These are phyloP conservation scores for Planiliza haematocheilus DNA, from an alignment of 2,113 vertebrate genomes.

Conservation along the genomic window DNA sequence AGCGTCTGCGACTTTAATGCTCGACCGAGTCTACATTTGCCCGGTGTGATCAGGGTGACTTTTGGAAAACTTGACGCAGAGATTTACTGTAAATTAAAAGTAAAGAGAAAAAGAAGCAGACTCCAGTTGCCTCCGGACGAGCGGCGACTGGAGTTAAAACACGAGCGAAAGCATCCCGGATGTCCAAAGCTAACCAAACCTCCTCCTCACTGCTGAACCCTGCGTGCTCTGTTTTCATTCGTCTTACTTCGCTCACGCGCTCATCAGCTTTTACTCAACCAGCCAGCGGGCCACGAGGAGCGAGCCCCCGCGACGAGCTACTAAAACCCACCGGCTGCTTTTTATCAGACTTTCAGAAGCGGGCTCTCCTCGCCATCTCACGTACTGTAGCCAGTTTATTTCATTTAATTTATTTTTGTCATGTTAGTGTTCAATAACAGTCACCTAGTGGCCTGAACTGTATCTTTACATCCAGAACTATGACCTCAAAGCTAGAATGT, in stretches of 20 bases:
- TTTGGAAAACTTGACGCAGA: no score
- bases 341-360: conserved; percentile 7
- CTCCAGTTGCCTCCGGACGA: not conserved
- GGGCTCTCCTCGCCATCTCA: conserved; percentile 48
- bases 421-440: conserved; percentile 56
- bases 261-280: not conserved
- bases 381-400: conserved; percentile 58
- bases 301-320: not conserved
- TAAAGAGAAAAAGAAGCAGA: no score
- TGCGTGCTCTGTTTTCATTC: not conserved
- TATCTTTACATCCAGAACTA: conserved; percentile 69
- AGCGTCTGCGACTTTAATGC: conserved; percentile 7
- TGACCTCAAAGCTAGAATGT: conserved; percentile 74
- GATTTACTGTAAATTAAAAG: no score
- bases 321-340: no score
- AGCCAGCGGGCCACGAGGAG: conserved; percentile 6
- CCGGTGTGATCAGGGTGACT: not conserved
- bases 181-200: conserved; percentile 9
- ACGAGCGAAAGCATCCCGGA: conserved; percentile 4
- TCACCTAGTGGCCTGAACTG: conserved; percentile 79
- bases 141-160: not conserved
- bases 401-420: no score
- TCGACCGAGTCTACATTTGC: not conserved
- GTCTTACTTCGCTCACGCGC: not conserved
- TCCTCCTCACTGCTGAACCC: conserved; percentile 17